Percentiles rank a stretch among this genome's conserved stretches.
Evolutionary conservation across 2,888 invertebrate species (phyloP).

Genomic region (Drosophila nr. medialis): DNA sequence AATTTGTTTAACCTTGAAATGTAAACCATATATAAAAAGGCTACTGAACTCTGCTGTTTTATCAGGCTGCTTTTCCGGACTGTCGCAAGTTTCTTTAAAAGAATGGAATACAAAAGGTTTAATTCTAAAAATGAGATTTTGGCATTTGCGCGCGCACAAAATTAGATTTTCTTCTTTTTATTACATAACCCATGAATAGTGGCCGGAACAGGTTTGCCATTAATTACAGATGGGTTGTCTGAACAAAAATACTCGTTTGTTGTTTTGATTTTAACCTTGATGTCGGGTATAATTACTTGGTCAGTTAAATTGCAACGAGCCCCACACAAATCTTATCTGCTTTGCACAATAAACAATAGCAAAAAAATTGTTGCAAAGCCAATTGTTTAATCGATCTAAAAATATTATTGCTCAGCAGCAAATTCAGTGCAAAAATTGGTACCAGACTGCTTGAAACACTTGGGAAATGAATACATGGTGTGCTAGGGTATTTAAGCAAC

Average conservation of each 20-base stretch:
- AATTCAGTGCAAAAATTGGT: background rate
- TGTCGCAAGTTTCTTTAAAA: background rate
- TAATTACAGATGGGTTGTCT: constrained; percentile 46
- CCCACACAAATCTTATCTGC: constrained; percentile 28
- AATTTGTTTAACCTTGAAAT: constrained; percentile 9
- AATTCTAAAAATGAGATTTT: constrained; percentile 7
- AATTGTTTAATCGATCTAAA: constrained; percentile 2
- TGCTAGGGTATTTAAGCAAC: constrained; percentile 30
- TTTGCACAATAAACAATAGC: constrained; percentile 15
- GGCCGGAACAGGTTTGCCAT: constrained; percentile 60
- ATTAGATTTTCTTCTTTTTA: constrained; percentile 18
- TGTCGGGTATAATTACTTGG: constrained; percentile 50
- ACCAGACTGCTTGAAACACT: background rate
- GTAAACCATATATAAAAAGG: constrained; percentile 22
- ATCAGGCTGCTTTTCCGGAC: constrained; percentile 16
- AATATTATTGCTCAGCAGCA: background rate
- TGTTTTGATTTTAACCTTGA: constrained; percentile 45
- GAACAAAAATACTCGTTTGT: constrained; percentile 48
- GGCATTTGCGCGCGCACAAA: constrained; percentile 14
- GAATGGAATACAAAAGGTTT: background rate
- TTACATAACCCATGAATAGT: constrained; percentile 46
- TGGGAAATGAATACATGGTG: background rate
- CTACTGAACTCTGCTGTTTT: constrained; percentile 39
- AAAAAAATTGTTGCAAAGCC: background rate
- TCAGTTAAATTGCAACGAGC: constrained; percentile 27